A percentile compares a stretch with the other conserved stretches of the same genome.
phyloP scores from a whole-genome alignment of 2,113 vertebrate species.

The Nansenia antarctica region DNA sequence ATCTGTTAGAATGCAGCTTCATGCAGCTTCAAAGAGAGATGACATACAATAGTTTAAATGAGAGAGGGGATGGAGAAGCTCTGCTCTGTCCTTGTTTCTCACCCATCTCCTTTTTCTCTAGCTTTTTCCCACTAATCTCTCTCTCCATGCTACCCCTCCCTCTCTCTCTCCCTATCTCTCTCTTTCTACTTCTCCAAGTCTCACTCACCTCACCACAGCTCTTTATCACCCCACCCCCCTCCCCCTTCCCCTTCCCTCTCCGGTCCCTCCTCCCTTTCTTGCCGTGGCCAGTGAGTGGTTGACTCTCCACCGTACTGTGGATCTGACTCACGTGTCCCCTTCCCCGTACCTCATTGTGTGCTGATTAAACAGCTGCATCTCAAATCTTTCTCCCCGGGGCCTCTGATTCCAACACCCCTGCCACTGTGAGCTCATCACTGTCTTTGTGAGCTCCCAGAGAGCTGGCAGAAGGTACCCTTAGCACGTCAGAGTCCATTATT shows the following conservation, averaged over 20 bases:
- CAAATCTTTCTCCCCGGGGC: not conserved
- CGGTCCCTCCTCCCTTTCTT: too few species aligned
- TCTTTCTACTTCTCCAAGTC: not conserved
- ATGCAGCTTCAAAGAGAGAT: not conserved
- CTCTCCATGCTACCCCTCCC: not conserved
- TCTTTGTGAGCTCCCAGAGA: slow-evolving; percentile 8
- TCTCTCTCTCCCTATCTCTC: not conserved
- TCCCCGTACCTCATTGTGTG: slow-evolving; percentile 8
- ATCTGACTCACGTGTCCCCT: not conserved
- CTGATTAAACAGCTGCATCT: not conserved
- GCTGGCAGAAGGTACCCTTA: not conserved
- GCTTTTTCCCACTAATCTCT: not conserved
- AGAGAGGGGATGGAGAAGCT: not conserved
- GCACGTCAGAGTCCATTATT: slow-evolving; percentile 18
- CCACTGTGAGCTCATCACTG: slow-evolving; percentile 10
- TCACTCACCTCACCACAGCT: not conserved
- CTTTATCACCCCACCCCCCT: not conserved
- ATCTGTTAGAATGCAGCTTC: not conserved
- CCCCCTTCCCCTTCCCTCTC: not conserved
- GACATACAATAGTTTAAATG: slow-evolving; percentile 1
- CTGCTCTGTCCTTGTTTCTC: not conserved
- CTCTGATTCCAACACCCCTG: slow-evolving; percentile 9
- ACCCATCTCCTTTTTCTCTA: not conserved
- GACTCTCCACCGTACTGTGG: not conserved
- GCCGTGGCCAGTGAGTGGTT: too few species aligned